Percentiles rank a stretch among this genome's conserved stretches.
These are phyloP conservation scores for Calliphora vomitoria DNA, from an alignment of 2,888 invertebrate genomes.

Conservation along the genomic window DNA sequence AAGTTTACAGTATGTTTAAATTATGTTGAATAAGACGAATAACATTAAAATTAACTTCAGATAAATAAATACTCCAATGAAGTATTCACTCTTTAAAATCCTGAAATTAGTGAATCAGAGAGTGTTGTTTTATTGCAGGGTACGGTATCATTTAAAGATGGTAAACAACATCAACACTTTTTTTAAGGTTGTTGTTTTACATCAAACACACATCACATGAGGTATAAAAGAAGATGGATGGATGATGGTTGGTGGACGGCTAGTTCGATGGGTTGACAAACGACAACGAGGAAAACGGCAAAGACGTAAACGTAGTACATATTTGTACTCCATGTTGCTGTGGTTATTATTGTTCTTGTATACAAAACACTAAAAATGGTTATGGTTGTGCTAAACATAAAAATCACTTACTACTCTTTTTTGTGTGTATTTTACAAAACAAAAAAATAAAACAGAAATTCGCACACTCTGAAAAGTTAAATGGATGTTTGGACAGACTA, in stretches of 20 bases:
- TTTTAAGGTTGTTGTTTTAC: constrained; percentile 55
- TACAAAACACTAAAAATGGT: constrained; percentile 69
- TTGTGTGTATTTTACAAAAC: constrained; percentile 15
- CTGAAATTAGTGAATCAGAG: constrained; percentile 6
- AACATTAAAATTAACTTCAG: no score
- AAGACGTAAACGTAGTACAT: not conserved
- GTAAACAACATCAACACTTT: constrained; percentile 62
- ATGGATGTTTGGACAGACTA: constrained; percentile 14
- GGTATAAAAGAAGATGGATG: constrained; percentile 48
- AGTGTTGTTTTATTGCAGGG: constrained; percentile 44
- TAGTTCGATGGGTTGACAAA: constrained; percentile 75
- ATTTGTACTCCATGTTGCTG: constrained; percentile 15
- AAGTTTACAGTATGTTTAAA: no score
- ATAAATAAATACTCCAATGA: not conserved
- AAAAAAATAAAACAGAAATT: constrained; percentile 29
- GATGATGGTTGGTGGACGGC: constrained; percentile 68
- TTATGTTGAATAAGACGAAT: no score
- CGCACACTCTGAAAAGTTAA: constrained; percentile 11
- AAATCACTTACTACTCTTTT: constrained; percentile 53
- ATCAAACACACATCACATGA: constrained; percentile 62
- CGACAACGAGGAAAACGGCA: constrained; percentile 65
- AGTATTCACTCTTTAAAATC: constrained; percentile 20
- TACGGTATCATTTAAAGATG: constrained; percentile 66
- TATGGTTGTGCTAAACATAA: constrained; percentile 70
- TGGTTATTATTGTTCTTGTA: constrained; percentile 53